Conservation (phyloP, 2,113 vertebrate species). For the Struthidea cinerea region DNA sequence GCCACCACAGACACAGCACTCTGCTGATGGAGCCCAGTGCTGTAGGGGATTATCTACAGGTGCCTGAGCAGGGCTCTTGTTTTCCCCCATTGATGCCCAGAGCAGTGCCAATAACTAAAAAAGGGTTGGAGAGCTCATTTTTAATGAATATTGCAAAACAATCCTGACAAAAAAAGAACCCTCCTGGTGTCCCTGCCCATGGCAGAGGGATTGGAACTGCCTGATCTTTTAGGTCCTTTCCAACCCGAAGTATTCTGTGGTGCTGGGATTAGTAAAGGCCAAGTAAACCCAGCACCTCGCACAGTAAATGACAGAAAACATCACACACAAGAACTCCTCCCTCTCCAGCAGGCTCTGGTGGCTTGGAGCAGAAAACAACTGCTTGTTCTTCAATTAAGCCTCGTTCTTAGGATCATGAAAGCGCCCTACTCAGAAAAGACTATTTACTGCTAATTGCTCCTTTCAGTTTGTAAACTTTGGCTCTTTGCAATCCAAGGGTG, state of each 20-base stretch:
- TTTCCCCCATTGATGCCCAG: neutral
- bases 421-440: neutral
- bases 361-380: neutral
- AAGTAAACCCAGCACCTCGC: neutral
- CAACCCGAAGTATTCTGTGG: neutral
- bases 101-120: neutral
- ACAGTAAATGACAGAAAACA: neutral
- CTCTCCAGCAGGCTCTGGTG: neutral
- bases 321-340: neutral
- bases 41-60: neutral
- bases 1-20: neutral
- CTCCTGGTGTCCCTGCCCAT: neutral
- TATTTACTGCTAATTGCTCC: neutral
- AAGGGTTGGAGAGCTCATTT: neutral
- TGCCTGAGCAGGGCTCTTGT: neutral
- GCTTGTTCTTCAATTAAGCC: neutral
- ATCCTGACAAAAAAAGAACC: neutral
- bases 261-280: neutral
- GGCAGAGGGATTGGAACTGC: neutral
- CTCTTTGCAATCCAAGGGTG: neutral
- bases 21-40: neutral
- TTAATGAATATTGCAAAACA: neutral
- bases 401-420: neutral
- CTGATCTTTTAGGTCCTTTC: neutral
- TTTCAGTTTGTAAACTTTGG: neutral